Percentiles rank a stretch among this genome's conserved stretches.
These are phyloP conservation scores for Gnatocerus cornutus DNA, from an alignment of 2,888 invertebrate genomes.

Conservation along the genomic window DNA sequence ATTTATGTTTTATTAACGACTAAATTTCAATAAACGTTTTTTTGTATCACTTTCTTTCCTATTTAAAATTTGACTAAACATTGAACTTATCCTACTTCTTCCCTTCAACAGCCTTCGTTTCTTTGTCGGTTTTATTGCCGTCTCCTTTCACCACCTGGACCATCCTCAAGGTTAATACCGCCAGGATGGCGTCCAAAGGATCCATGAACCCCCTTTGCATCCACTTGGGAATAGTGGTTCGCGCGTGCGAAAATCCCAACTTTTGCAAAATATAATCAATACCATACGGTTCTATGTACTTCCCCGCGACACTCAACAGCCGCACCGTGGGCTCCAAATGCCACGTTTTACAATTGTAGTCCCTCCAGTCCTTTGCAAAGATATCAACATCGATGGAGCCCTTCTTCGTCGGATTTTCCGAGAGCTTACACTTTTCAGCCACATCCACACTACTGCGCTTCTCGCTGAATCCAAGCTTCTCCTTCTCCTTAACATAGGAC, in stretches of 20 bases:
- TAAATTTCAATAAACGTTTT: conserved; percentile 44
- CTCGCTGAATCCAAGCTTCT: conserved; percentile 70
- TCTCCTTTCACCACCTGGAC: conserved; percentile 72
- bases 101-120: conserved; percentile 55
- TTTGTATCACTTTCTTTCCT: conserved; percentile 35
- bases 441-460: conserved; percentile 59
- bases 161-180: conserved; percentile 84
- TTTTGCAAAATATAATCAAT: conserved; percentile 99
- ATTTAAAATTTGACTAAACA: conserved; percentile 25
- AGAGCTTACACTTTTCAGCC: conserved; percentile 54
- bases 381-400: conserved; percentile 74
- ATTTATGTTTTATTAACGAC: conserved; percentile 44
- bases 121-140: conserved; percentile 61
- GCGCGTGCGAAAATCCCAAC: conserved; percentile 96
- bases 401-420: conserved; percentile 59
- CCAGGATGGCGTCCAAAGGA: conserved; percentile 93
- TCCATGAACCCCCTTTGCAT: conserved; percentile 99
- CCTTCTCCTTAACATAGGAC: conserved; percentile 95
- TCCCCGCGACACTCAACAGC: conserved; percentile 77
- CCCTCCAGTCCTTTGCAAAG: conserved; percentile 89
- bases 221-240: conserved; percentile 99
- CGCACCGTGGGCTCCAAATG: conserved; percentile 95
- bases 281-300: conserved; percentile 98
- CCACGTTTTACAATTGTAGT: conserved; percentile 96
- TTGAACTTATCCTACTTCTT: conserved; percentile 49